A percentile compares a stretch with the other conserved stretches of the same genome.
phyloP scores from a whole-genome alignment of 2,113 vertebrate genomes.

The Carassius carassius region DNA sequence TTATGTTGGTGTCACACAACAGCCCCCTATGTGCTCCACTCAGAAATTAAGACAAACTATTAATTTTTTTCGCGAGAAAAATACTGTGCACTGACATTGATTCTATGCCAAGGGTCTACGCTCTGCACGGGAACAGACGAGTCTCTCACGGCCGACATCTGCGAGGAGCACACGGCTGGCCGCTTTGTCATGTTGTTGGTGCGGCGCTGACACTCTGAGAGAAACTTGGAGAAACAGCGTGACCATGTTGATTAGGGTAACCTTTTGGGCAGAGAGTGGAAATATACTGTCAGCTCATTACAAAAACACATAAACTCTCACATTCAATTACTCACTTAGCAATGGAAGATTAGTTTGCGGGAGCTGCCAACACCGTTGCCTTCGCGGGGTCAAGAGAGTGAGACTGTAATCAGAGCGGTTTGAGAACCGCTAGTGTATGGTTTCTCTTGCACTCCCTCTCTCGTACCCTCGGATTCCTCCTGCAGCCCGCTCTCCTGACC shows the following conservation, averaged over 20 bases:
- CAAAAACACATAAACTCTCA: conserved; percentile 84
- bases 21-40: background rate
- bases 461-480: conserved; percentile 57
- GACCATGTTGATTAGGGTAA: conserved; percentile 79
- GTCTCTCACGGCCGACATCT: conserved; percentile 67
- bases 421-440: conserved; percentile 58
- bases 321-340: conserved; percentile 84
- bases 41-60: conserved; percentile 47
- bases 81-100: conserved; percentile 56
- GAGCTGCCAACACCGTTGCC: conserved; percentile 73
- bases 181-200: conserved; percentile 75
- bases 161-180: conserved; percentile 52
- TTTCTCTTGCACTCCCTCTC: conserved; percentile 50
- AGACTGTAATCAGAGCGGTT: conserved; percentile 75
- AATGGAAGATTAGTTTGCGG: conserved; percentile 76
- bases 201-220: conserved; percentile 80
- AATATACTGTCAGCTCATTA: conserved; percentile 83
- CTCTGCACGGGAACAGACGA: conserved; percentile 53
- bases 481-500: conserved; percentile 43
- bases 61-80: conserved; percentile 30
- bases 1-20: background rate
- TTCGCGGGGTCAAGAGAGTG: conserved; percentile 71
- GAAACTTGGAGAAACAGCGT: conserved; percentile 80
- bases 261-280: conserved; percentile 69
- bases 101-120: conserved; percentile 48